Percentiles rank a stretch among this genome's conserved stretches.
These are phyloP conservation scores for Choristoneura rosaceana DNA, from an alignment of 2,888 invertebrate species.

Conservation along the genomic window DNA sequence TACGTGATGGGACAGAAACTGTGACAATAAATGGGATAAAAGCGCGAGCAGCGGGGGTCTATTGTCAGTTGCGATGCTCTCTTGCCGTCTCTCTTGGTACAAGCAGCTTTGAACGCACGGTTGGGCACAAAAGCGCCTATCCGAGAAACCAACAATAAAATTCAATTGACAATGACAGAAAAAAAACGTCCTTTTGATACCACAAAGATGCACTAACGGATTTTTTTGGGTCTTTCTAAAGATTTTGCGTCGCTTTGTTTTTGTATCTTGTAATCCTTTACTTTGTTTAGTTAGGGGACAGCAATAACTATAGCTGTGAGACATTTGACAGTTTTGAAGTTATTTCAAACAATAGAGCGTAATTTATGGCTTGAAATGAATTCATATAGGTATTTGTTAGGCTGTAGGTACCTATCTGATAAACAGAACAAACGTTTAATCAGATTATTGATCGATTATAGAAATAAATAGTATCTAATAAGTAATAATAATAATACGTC, in stretches of 20 bases:
- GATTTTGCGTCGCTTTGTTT: constrained; percentile 77
- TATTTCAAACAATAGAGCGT: constrained; percentile 3
- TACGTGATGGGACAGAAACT: constrained; percentile 48
- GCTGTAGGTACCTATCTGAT: neutral
- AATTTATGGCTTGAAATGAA: constrained; percentile 18
- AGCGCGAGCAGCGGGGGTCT: constrained; percentile 75
- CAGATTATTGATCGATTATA: neutral
- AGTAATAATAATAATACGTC: neutral
- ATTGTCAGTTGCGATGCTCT: constrained; percentile 73
- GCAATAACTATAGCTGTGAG: constrained; percentile 28
- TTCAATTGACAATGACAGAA: constrained; percentile 82
- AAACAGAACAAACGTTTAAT: constrained; percentile 3
- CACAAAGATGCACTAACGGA: constrained; percentile 79
- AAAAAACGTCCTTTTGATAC: constrained; percentile 68
- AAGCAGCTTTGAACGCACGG: constrained; percentile 82
- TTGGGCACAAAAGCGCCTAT: constrained; percentile 81
- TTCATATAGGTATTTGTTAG: neutral
- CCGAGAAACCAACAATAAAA: constrained; percentile 84
- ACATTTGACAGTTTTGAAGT: constrained; percentile 18
- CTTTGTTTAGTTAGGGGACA: constrained; percentile 42
- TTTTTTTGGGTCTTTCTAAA: constrained; percentile 71
- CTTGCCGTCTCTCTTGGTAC: constrained; percentile 68
- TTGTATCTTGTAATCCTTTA: constrained; percentile 66
- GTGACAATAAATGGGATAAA: constrained; percentile 77
- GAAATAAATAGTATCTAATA: constrained; percentile 8